Evolutionary conservation across 2,888 invertebrate genomes (phyloP).

Genomic region (Oscheius sp.): DNA sequence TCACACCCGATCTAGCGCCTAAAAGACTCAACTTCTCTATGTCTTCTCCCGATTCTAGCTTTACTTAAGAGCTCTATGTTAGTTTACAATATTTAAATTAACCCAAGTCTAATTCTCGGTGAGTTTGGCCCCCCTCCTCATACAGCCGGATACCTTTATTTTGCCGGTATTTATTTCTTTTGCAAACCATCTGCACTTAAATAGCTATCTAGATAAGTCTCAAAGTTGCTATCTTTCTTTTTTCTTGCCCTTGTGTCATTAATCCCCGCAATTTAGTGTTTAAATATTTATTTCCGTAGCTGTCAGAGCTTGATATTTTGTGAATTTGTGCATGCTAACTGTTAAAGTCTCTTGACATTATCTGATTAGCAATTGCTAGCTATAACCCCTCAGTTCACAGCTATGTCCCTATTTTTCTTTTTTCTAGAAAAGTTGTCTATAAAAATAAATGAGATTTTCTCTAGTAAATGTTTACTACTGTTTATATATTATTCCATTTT

Average conservation of each 20-base stretch:
- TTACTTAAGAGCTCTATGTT: not conserved
- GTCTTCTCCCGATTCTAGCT: constrained; percentile 5
- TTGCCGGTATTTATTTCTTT: constrained; percentile 22
- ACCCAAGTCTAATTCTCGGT: not conserved
- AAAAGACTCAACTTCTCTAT: constrained; percentile 1
- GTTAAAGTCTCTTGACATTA: no score
- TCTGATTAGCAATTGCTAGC: no score
- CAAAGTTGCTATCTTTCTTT: not conserved
- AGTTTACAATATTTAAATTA: not conserved
- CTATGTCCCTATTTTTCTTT: constrained; percentile 18
- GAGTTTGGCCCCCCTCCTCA: not conserved
- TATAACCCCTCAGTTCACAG: no score
- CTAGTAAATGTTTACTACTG: no score
- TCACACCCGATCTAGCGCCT: not conserved
- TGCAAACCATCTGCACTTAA: constrained; percentile 5
- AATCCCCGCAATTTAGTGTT: constrained; percentile 1
- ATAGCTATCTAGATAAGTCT: no score
- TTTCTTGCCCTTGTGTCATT: constrained; percentile 18
- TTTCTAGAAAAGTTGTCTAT: constrained; percentile 16
- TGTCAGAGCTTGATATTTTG: constrained; percentile 18
- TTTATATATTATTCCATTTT: not conserved
- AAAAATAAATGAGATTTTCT: constrained; percentile 16
- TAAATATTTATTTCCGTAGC: constrained; percentile 21
- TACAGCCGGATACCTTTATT: not conserved
- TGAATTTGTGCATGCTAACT: constrained; percentile 17